Percentiles rank a stretch among this genome's conserved stretches.
Evolutionary conservation across 30 jellyfish, hydroid and myxozoan species (phyloP).

Genomic region (Nemopilema nomurai): DNA sequence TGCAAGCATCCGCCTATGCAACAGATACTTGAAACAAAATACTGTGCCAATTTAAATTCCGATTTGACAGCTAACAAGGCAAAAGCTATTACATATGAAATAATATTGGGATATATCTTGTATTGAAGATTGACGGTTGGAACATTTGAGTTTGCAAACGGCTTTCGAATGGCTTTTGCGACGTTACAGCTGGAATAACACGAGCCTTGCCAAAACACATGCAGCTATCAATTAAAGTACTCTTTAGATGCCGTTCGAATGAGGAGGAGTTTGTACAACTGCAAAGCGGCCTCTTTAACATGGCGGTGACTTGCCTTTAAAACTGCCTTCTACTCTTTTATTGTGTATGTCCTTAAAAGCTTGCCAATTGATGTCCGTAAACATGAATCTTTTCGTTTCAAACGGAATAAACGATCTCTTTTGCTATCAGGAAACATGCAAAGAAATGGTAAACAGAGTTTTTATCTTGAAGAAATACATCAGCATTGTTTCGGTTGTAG

Average conservation of each 20-base stretch:
- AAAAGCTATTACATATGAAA: not conserved
- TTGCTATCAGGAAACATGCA: not conserved
- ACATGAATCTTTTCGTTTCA: not conserved
- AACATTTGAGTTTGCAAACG: not conserved
- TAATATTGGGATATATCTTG: slow-evolving; percentile 3
- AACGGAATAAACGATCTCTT: not conserved
- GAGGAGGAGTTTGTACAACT: not conserved
- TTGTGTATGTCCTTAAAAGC: not conserved
- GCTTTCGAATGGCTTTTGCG: not conserved
- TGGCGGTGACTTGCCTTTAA: not conserved
- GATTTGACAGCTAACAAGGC: not conserved
- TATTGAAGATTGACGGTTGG: not conserved
- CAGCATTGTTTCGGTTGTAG: not conserved
- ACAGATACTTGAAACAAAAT: not conserved
- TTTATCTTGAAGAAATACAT: not conserved
- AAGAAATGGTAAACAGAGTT: not conserved
- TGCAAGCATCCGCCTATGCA: not conserved
- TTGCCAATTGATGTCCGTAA: not conserved
- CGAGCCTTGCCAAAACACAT: not conserved
- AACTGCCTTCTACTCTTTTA: not conserved
- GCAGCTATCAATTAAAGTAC: not conserved
- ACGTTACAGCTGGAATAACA: not conserved
- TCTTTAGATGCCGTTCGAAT: not conserved
- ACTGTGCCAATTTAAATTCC: not conserved
- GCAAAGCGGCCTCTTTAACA: not conserved